These are phyloP conservation scores for Sebastes nivosus DNA, from an alignment of 2,797 vertebrate species.

Conservation along the genomic window DNA sequence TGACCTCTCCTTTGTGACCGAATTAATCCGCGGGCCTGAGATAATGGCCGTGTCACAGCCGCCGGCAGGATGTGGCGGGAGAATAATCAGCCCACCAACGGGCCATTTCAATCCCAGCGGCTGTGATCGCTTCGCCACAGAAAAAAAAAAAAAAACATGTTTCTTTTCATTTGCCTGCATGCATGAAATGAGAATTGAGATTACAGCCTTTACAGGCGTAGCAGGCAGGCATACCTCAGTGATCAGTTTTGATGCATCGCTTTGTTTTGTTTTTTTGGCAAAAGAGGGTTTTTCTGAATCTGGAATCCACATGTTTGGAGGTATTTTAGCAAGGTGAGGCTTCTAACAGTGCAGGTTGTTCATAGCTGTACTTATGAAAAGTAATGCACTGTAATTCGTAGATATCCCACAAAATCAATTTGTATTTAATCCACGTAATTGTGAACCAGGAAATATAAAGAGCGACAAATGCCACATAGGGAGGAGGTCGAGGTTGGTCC, in stretches of 20 bases:
- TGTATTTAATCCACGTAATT: too few relatives aligned
- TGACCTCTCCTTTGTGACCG: conserved; percentile 74
- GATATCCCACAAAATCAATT: too few relatives aligned
- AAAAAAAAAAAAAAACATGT: conserved; percentile 2
- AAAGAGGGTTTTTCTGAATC: not conserved
- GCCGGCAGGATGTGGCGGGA: conserved; percentile 52
- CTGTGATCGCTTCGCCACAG: conserved; percentile 33
- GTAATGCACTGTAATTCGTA: too few relatives aligned
- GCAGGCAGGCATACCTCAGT: conserved; percentile 4
- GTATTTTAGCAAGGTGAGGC: not conserved
- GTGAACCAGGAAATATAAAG: not conserved
- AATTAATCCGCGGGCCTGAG: conserved; percentile 68
- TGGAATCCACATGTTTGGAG: not conserved
- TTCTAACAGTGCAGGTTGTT: not conserved
- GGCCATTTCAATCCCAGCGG: conserved; percentile 52
- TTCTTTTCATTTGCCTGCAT: conserved; percentile 21
- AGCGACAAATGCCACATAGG: not conserved
- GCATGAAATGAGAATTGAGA: conserved; percentile 58
- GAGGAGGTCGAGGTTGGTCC: not conserved
- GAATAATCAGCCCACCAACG: conserved; percentile 58
- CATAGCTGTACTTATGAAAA: too few relatives aligned
- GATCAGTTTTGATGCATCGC: conserved; percentile 14
- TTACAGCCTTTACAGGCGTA: not conserved
- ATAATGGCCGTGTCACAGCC: conserved; percentile 71
- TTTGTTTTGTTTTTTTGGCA: not conserved